Percentiles rank a stretch among this genome's conserved stretches.
Evolutionary conservation across 2,113 vertebrate genomes (phyloP).

Genomic region (Haplotaxodon microlepis): DNA sequence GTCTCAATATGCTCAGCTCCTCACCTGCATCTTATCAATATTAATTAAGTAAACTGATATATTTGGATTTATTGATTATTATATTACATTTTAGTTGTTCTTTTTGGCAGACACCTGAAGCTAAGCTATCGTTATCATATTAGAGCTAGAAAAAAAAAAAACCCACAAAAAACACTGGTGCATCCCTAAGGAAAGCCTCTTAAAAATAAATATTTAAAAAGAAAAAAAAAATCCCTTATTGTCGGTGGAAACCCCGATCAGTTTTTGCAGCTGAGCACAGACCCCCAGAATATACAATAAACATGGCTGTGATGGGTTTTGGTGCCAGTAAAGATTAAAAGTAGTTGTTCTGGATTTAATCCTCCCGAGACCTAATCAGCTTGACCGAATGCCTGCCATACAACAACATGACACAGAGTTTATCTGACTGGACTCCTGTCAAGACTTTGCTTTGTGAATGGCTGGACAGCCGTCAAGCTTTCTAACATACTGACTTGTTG

Average conservation of each 20-base stretch:
- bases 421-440: background rate
- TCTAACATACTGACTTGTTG: background rate
- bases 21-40: background rate
- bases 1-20: background rate
- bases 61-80: rapidly evolving
- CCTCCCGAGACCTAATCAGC: background rate
- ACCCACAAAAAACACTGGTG: background rate
- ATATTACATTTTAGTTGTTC: background rate
- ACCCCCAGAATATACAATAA: background rate
- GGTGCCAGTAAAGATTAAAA: conserved; percentile 3
- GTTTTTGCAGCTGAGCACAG: background rate
- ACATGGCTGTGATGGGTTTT: background rate
- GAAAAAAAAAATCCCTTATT: background rate
- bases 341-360: background rate
- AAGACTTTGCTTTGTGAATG: background rate
- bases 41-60: background rate
- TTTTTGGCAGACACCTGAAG: background rate
- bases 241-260: background rate
- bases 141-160: background rate
- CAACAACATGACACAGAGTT: background rate
- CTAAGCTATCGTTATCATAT: background rate
- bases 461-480: background rate
- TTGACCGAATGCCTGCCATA: background rate
- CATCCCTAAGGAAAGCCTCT: background rate
- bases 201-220: background rate